Evolutionary conservation across 1,140 invertebrate species (phyloP).

Genomic region (Dreissena polymorpha): DNA sequence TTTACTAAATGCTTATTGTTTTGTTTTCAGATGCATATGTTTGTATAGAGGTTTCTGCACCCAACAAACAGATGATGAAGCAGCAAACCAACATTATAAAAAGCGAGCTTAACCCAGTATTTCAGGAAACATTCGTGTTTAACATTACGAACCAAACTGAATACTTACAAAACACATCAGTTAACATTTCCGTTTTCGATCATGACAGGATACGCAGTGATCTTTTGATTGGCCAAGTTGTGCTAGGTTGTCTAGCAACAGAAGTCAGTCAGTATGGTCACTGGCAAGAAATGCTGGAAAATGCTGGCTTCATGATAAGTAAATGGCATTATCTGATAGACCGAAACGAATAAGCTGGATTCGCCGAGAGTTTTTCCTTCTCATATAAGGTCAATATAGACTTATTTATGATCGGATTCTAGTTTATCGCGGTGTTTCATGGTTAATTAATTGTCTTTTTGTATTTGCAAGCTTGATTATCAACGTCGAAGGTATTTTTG

Average conservation of each 20-base stretch:
- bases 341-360: constrained; percentile 21
- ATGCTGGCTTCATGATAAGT: constrained; percentile 56
- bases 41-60: constrained; percentile 56
- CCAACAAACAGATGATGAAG: constrained; percentile 30
- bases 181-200: constrained; percentile 70
- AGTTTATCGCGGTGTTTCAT: no score
- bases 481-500: no score
- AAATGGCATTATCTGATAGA: constrained; percentile 61
- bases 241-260: constrained; percentile 63
- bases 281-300: constrained; percentile 60
- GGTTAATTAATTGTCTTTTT: no score
- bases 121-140: constrained; percentile 71
- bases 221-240: constrained; percentile 71
- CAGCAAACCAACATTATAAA: constrained; percentile 61
- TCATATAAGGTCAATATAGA: no score
- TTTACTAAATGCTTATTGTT: no score
- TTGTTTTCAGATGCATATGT: constrained; percentile 65
- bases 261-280: constrained; percentile 63
- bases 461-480: no score
- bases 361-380: neutral
- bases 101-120: constrained; percentile 69
- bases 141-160: constrained; percentile 55
- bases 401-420: no score
- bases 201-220: constrained; percentile 71
- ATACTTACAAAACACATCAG: constrained; percentile 59